phyloP scores from a whole-genome alignment of 2,113 vertebrate species.

The Alethe castanea region DNA sequence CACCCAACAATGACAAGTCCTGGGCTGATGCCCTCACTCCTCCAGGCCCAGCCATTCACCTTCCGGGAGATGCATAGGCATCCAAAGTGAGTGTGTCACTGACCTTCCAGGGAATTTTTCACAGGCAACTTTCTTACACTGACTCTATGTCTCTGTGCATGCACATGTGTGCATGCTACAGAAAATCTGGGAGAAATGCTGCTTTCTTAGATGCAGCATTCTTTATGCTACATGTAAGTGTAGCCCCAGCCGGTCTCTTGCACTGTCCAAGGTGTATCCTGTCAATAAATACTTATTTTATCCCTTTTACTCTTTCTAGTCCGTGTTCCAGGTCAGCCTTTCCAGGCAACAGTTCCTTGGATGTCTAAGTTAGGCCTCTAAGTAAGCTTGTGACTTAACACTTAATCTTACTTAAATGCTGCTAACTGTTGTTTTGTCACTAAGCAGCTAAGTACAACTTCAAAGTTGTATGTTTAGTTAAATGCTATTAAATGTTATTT shows the following conservation, averaged over 20 bases:
- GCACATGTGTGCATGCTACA: no score
- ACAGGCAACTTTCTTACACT: no score
- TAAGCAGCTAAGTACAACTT: background rate
- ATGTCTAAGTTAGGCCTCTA: background rate
- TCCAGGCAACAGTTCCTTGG: background rate
- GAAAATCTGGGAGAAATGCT: background rate
- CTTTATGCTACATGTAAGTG: no score
- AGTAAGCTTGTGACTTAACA: no score
- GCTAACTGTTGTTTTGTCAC: fast-evolving
- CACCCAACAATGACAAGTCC: fast-evolving
- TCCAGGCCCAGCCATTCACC: fast-evolving
- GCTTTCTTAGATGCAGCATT: background rate
- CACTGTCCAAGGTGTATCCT: no score
- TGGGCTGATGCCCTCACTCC: background rate
- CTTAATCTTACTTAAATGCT: background rate
- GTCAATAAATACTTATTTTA: no score
- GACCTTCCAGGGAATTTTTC: no score
- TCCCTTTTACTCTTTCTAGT: no score
- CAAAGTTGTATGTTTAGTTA: background rate
- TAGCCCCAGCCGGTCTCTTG: no score
- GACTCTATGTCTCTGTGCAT: no score
- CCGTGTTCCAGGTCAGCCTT: no score
- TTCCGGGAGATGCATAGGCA: background rate
- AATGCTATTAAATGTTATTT: background rate
- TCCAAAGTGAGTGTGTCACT: no score